These are phyloP conservation scores for Austrofundulus limnaeus DNA, from an alignment of 2,113 vertebrate genomes.

Conservation along the genomic window DNA sequence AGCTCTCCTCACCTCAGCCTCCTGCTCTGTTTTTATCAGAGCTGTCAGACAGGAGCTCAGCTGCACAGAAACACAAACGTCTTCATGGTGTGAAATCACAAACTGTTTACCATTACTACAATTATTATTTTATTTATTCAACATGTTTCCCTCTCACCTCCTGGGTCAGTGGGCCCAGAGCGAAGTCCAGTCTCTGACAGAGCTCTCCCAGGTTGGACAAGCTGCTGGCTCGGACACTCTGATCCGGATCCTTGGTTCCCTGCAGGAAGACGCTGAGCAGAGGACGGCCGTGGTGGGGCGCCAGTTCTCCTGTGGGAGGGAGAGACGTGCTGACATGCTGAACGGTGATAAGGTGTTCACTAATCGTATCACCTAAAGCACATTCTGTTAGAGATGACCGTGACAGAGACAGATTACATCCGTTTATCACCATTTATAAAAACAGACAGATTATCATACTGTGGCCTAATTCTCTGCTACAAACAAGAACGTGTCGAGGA, in stretches of 20 bases:
- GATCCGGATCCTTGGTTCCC: conserved; percentile 81
- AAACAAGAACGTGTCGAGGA: too few relatives aligned
- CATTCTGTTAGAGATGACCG: too few relatives aligned
- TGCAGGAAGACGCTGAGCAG: conserved; percentile 86
- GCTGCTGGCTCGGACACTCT: conserved; percentile 86
- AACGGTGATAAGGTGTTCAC: too few relatives aligned
- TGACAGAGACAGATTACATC: too few relatives aligned
- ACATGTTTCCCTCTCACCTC: conserved; percentile 83
- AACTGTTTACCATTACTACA: too few relatives aligned
- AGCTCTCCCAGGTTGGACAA: conserved; percentile 94
- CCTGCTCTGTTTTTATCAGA: conserved; percentile 84
- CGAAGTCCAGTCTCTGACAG: conserved; percentile 86
- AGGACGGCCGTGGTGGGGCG: conserved; percentile 82
- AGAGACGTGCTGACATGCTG: too few relatives aligned
- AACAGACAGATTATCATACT: too few relatives aligned
- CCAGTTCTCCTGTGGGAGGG: conserved; percentile 83
- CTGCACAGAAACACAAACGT: conserved; percentile 58
- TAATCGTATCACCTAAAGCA: too few relatives aligned
- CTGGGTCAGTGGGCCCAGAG: conserved; percentile 85
- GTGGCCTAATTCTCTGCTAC: too few relatives aligned
- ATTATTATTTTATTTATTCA: too few relatives aligned
- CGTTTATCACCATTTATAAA: too few relatives aligned
- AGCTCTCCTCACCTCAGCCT: conserved; percentile 88
- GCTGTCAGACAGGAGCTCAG: conserved; percentile 79
- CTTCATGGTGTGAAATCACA: too few relatives aligned